Conservation (phyloP, 2,888 invertebrate genomes). For the Neoitamus cyanurus region DNA sequence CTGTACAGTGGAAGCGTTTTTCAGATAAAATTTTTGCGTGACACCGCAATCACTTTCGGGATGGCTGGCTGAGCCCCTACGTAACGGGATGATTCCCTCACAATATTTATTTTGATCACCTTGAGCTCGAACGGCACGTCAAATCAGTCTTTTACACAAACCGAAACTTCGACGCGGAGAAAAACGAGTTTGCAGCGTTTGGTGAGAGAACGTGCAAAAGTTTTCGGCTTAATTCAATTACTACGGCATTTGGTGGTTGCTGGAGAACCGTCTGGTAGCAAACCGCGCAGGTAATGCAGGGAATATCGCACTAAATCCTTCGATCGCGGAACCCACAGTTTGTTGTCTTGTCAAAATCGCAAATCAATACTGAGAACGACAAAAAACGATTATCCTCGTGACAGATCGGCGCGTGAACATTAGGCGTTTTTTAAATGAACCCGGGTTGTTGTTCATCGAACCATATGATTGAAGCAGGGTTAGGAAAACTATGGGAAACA, state of each 20-base stretch:
- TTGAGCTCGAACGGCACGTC: neutral
- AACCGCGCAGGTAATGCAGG: neutral
- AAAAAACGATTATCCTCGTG: conserved; percentile 25
- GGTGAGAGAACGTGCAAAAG: neutral
- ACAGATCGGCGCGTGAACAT: neutral
- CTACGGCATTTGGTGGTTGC: neutral
- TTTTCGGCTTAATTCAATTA: neutral
- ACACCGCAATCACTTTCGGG: neutral
- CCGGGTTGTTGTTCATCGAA: neutral
- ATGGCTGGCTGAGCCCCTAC: neutral
- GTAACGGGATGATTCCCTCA: neutral
- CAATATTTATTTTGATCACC: neutral
- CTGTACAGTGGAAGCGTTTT: neutral
- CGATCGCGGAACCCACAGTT: neutral
- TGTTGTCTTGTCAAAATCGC: conserved; percentile 24
- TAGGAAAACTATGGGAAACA: neutral
- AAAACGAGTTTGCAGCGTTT: conserved; percentile 12
- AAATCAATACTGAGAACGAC: conserved; percentile 15
- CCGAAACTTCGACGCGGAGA: neutral
- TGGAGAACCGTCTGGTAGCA: neutral
- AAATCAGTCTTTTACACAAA: neutral
- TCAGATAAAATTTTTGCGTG: neutral
- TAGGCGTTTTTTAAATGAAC: neutral
- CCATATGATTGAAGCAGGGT: neutral
- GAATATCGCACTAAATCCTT: neutral